These are phyloP conservation scores for Musca domestica DNA, from an alignment of 1,140 invertebrate genomes.

Conservation along the genomic window DNA sequence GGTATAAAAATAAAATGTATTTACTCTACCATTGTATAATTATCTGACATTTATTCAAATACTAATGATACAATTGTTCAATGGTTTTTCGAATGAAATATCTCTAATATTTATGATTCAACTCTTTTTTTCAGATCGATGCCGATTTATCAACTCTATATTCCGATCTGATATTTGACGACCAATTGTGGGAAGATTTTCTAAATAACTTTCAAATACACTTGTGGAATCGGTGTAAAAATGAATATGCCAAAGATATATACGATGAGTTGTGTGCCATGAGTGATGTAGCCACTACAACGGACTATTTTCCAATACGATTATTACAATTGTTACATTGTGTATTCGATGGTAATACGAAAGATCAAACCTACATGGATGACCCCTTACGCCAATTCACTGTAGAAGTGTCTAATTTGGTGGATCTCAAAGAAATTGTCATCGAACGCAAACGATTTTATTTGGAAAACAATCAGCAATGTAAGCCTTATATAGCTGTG, in stretches of 20 bases:
- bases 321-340: background rate
- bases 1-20: no score
- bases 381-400: background rate
- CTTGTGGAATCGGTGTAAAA: background rate
- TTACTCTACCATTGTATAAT: no score
- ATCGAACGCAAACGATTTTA: background rate
- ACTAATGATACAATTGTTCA: no score
- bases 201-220: background rate
- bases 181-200: background rate
- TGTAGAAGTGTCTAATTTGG: background rate
- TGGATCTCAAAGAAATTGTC: conserved; percentile 1
- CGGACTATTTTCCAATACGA: conserved; percentile 1
- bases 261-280: background rate
- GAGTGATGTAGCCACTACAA: background rate
- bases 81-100: no score
- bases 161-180: background rate
- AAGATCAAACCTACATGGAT: background rate
- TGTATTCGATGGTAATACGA: background rate
- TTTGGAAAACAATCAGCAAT: background rate
- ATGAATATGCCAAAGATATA: background rate
- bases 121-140: conserved; percentile 1
- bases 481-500: conserved; percentile 6
- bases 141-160: background rate
- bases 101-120: background rate
- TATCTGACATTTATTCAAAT: no score